Percentiles rank a stretch among this genome's conserved stretches.
These are phyloP conservation scores for Lordiphosa andalusiaca DNA, from an alignment of 2,888 invertebrate genomes.

Conservation along the genomic window DNA sequence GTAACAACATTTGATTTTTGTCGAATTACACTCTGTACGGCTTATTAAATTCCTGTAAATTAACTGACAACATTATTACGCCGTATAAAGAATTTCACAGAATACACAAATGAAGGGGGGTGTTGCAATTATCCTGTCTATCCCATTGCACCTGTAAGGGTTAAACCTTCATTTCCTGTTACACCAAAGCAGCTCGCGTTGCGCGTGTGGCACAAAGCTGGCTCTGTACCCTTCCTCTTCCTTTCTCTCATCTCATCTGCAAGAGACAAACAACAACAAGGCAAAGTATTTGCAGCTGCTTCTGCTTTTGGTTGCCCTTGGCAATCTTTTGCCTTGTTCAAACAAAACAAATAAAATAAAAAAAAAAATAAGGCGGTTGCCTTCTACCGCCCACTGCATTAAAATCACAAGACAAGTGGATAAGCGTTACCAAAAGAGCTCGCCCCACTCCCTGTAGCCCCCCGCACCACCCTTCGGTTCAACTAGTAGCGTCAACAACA, in stretches of 20 bases:
- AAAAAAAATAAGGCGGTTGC: constrained; percentile 20
- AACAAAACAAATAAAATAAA: constrained; percentile 20
- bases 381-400: constrained; percentile 62
- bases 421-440: constrained; percentile 67
- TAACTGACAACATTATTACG: no score
- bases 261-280: constrained; percentile 41
- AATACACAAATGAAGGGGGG: no score
- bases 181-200: constrained; percentile 4
- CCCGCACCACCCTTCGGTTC: constrained; percentile 2
- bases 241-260: constrained; percentile 14
- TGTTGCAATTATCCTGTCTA: neutral
- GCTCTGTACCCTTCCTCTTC: neutral
- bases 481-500: constrained; percentile 51
- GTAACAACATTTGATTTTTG: no score
- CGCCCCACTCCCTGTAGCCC: constrained; percentile 1
- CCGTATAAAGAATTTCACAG: no score
- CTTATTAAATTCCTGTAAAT: no score
- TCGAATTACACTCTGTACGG: no score
- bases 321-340: constrained; percentile 64
- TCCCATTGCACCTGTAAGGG: neutral
- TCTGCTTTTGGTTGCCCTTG: constrained; percentile 56
- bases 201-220: constrained; percentile 21
- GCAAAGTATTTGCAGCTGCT: constrained; percentile 60
- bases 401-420: constrained; percentile 74
- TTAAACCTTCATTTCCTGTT: constrained; percentile 14